Evolutionary conservation across 1,140 invertebrate genomes (phyloP).

Genomic region (Diploscapter pachys): DNA sequence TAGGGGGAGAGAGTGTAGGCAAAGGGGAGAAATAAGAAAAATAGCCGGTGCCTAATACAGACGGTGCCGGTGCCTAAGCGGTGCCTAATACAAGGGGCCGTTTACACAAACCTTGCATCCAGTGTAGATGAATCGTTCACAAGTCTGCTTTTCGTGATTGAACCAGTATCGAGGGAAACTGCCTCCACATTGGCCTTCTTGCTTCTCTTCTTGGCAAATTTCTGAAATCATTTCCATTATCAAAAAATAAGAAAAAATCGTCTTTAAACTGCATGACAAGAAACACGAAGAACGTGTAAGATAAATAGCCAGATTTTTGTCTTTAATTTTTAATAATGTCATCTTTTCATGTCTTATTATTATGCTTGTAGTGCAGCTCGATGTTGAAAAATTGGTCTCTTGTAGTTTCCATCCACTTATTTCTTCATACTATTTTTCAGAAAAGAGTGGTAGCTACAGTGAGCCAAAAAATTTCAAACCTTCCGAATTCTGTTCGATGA

Average conservation of each 20-base stretch:
- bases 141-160: constrained; percentile 64
- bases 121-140: constrained; percentile 68
- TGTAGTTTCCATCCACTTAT: constrained; percentile 66
- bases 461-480: constrained; percentile 35
- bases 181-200: constrained; percentile 65
- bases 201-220: constrained; percentile 58
- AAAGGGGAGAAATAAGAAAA: no score
- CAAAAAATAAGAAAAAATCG: no score
- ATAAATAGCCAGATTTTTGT: no score
- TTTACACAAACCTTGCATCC: constrained; percentile 66
- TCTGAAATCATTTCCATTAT: constrained; percentile 37
- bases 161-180: constrained; percentile 66
- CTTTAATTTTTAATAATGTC: no score
- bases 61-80: no score
- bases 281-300: no score
- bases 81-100: no score
- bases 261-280: no score
- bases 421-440: constrained; percentile 61
- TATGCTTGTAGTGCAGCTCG: constrained; percentile 62
- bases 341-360: constrained; percentile 59
- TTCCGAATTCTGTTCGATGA: constrained; percentile 54
- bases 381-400: constrained; percentile 48
- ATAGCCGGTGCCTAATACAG: no score
- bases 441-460: constrained; percentile 53
- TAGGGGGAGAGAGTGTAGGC: no score